phyloP scores from a whole-genome alignment of 2,888 invertebrate species.

The Cinara cedri region DNA sequence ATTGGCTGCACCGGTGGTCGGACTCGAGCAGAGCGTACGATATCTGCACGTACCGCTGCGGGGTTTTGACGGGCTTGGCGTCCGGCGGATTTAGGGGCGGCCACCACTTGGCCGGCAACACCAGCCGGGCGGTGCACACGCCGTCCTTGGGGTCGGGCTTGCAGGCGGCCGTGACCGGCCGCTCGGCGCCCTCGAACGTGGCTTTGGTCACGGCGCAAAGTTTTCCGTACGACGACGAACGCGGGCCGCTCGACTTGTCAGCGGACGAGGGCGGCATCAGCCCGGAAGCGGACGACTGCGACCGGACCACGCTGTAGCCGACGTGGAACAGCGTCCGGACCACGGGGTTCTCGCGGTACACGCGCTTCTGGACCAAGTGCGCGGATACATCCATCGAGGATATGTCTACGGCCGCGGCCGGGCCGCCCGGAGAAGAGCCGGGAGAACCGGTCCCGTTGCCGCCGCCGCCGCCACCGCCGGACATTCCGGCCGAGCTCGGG shows the following conservation, averaged over 20 bases:
- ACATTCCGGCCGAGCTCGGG: constrained; percentile 65
- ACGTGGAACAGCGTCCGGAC: constrained; percentile 91
- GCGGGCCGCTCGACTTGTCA: constrained; percentile 65
- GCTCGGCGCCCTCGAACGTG: constrained; percentile 72
- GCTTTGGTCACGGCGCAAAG: constrained; percentile 79
- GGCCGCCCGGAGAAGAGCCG: constrained; percentile 62
- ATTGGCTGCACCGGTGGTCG: constrained; percentile 67
- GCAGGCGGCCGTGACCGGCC: constrained; percentile 81
- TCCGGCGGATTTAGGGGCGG: constrained; percentile 69
- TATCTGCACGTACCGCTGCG: constrained; percentile 78
- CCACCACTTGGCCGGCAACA: constrained; percentile 93
- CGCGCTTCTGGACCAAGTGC: constrained; percentile 84
- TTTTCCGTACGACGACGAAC: constrained; percentile 64
- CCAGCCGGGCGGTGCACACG: constrained; percentile 86
- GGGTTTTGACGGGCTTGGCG: constrained; percentile 67
- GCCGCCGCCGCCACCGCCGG: constrained; percentile 59
- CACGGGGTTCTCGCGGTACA: constrained; percentile 89
- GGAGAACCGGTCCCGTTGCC: constrained; percentile 62
- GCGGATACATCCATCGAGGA: constrained; percentile 94
- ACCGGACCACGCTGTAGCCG: constrained; percentile 54
- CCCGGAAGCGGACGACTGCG: constrained; percentile 69
- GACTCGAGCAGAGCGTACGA: constrained; percentile 90
- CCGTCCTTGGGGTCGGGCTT: constrained; percentile 92
- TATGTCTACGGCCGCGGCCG: constrained; percentile 78
- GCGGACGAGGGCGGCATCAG: constrained; percentile 77